phyloP scores from a whole-genome alignment of 2,888 invertebrate genomes.

The Thymelicus lineola region DNA sequence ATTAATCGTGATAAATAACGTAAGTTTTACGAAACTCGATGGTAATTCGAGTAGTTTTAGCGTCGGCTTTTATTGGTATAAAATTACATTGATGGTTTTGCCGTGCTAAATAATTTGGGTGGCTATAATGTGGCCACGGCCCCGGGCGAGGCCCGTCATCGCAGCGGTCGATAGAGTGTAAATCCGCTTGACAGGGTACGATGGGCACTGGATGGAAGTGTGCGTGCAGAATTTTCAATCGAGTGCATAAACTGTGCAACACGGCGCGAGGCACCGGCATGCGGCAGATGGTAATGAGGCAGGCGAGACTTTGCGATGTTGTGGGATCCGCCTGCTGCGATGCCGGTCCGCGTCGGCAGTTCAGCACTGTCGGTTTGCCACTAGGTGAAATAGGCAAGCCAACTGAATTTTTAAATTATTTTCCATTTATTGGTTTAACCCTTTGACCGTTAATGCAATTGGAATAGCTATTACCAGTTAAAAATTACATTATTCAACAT shows the following conservation, averaged over 20 bases:
- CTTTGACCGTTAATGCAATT: too few relatives aligned
- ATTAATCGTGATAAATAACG: conserved; percentile 23
- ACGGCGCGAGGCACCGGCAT: conserved; percentile 58
- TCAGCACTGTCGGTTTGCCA: conserved; percentile 43
- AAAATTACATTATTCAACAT: too few relatives aligned
- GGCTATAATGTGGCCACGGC: not conserved
- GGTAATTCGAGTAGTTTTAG: conserved; percentile 8
- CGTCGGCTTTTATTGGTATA: not conserved
- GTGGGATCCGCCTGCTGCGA: conserved; percentile 49
- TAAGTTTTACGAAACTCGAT: conserved; percentile 1
- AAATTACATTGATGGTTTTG: not conserved
- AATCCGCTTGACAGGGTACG: conserved; percentile 60
- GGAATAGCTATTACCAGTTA: too few relatives aligned
- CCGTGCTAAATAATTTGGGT: conserved; percentile 7
- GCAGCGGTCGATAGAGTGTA: conserved; percentile 5
- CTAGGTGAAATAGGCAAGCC: conserved; percentile 50
- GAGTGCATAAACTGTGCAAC: conserved; percentile 59
- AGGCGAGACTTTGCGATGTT: conserved; percentile 50
- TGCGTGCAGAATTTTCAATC: conserved; percentile 72
- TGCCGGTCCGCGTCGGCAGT: too few relatives aligned
- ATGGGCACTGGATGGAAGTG: conserved; percentile 57
- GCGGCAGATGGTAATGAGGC: conserved; percentile 75
- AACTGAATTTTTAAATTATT: conserved; percentile 38
- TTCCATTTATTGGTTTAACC: too few relatives aligned
- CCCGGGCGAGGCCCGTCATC: not conserved